Evolutionary conservation across 2,888 invertebrate genomes (phyloP), one percentile per base, ranked within the genome.

Genomic region (Polylopha cassiicola): DNA sequence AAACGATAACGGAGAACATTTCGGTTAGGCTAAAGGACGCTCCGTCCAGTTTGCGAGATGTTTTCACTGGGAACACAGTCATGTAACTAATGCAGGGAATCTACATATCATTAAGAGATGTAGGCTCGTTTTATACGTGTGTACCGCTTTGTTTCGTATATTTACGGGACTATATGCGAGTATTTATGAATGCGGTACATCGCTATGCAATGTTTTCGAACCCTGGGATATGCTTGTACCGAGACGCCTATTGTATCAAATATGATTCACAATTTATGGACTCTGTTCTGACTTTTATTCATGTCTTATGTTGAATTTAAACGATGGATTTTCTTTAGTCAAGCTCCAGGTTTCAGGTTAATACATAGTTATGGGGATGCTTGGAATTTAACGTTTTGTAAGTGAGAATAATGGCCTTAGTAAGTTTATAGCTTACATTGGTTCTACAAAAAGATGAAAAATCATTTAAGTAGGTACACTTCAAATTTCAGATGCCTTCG

Each of bases 91-190:
- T 82, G 81, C 76, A 69, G 70, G 53, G 85, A 81, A 85, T 85
- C 82, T 84, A 84, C 84, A 85, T 85, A 85, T 85, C 85, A 85
- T 85, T 85, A 82, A 82, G 79, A 81, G 81, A 84, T 82, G 84
- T 85, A 70, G 78, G 65, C 65, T 70, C 74, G 69, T 70, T 72
- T 69, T 77, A 65, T 79, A 80, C 80, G 82, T 80, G 78, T 82
- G 82, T 84, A 80, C 65, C 75, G 79, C 79, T 85, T 85, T 82
- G 82, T 84, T 74, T 65, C 58, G 61, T 79, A 76, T 79, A 82
- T 82, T 82, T 80, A 84, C 74, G 74, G 67, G 64, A 72, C 61
- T 64, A 69, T 69, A 61, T 62, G 62, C 64, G 65, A 51, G 69
- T 81, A 84, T 85, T 85, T 85, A 85, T 82, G 82, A 81, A 67